Conservation (phyloP, 2,888 invertebrate genomes). For the Dynastes hyllus region DNA sequence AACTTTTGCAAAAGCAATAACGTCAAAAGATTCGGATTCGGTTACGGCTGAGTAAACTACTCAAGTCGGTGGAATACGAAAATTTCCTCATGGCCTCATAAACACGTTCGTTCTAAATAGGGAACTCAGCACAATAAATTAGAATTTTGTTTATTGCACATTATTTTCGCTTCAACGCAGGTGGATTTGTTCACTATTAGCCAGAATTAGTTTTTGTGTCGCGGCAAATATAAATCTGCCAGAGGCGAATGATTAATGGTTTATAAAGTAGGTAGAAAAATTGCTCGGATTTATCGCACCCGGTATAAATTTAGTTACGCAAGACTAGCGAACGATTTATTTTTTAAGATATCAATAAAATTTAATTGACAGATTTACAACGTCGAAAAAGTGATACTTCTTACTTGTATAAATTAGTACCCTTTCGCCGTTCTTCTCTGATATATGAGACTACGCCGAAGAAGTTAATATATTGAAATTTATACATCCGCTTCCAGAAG, state of each 20-base stretch:
- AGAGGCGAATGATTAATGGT: conserved; percentile 18
- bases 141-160: conserved; percentile 13
- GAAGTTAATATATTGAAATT: not conserved
- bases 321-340: conserved; percentile 20
- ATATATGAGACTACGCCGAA: too few relatives aligned
- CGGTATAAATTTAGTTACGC: conserved; percentile 8
- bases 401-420: not conserved
- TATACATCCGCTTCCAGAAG: not conserved
- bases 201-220: conserved; percentile 34
- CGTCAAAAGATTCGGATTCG: too few relatives aligned
- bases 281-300: conserved; percentile 17
- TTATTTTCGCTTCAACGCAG: conserved; percentile 29
- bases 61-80: not conserved
- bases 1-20: too few relatives aligned
- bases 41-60: not conserved
- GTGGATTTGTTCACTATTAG: conserved; percentile 41
- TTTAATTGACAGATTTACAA: conserved; percentile 10
- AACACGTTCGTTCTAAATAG: conserved; percentile 5
- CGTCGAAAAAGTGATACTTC: not conserved
- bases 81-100: not conserved
- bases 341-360: conserved; percentile 32
- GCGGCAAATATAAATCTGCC: conserved; percentile 33
- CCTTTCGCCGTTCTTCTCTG: too few relatives aligned
- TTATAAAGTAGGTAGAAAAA: conserved; percentile 43
- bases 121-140: conserved; percentile 30